Evolutionary conservation across 2,888 invertebrate genomes (phyloP).

Genomic region (Pardosa pseudoannulata): DNA sequence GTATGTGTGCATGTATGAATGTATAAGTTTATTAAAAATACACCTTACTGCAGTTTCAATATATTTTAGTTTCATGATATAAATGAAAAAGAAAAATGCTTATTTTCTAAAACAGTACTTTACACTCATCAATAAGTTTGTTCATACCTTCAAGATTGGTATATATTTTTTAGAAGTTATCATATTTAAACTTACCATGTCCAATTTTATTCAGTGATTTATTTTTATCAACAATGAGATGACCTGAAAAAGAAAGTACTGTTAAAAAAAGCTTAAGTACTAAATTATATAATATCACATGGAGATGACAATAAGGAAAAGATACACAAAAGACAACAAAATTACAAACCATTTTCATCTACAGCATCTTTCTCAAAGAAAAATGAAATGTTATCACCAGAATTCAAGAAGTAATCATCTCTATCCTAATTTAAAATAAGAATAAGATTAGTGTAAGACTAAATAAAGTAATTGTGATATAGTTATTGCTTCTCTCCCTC

Average conservation of each 20-base stretch:
- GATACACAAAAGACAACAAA: not conserved
- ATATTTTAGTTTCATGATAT: too few species aligned
- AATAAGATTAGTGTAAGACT: not conserved
- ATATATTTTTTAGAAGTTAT: too few species aligned
- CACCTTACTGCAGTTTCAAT: too few species aligned
- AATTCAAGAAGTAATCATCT: conserved; percentile 91
- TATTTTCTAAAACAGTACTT: too few species aligned
- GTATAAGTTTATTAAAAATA: too few species aligned
- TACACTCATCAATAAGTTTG: too few species aligned
- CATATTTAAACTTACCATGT: conserved; percentile 53
- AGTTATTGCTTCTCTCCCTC: too few species aligned
- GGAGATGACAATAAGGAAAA: not conserved
- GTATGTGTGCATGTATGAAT: too few species aligned
- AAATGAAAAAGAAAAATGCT: too few species aligned
- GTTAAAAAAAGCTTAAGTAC: not conserved
- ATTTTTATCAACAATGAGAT: conserved; percentile 38
- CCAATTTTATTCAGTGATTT: conserved; percentile 63
- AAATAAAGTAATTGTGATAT: conserved; percentile 1
- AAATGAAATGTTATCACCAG: conserved; percentile 92
- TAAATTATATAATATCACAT: not conserved
- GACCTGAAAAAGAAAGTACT: conserved; percentile 18
- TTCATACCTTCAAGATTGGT: too few species aligned
- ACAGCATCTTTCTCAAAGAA: conserved; percentile 93
- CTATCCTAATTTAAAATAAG: conserved; percentile 74
- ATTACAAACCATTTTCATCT: conserved; percentile 80